Evolutionary conservation across 2,888 invertebrate species (phyloP), one percentile per base, ranked within the genome.

Genomic region (Oligia fasciuncula): DNA sequence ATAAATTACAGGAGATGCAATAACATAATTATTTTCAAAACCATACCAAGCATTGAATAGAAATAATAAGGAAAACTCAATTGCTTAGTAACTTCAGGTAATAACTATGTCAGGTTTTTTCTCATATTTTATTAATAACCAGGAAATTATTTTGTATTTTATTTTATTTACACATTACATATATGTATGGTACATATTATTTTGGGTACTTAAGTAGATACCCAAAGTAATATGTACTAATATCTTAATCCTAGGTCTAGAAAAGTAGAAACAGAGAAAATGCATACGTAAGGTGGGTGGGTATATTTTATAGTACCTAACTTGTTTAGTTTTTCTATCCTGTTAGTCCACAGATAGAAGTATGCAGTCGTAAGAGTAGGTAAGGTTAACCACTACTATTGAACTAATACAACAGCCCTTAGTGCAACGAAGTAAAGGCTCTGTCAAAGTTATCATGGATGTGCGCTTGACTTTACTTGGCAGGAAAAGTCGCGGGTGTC

Each of bases 401-500:
- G 19, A 46, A 68, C 4, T 49, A 29, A 23, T 14, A 82, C 49
- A 62, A 46, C 6, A 23, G 17, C 17, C 9, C 23, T 49, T 54
- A 82, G 1, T 46, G 14, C 43, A 40, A 14, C 8, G 29, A 3
- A n/a, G 91, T 77, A 54, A 76, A 62, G 46, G 4, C 14, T 54
- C 17, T 63, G 40, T 54, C 3, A 67, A 67, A 35, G 57, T 35
- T 51, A 23, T 6, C 1, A 49, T 40, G 4, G 46, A 76, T 5
- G 29, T 63, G 67, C 5, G 13, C n/a, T 29, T 62, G 29, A 80
- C 40, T 82, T 14, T 82, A 73, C 69, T 65, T 23, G 80, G 85
- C 86, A 92, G 92, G 95, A 95, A 95, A 95, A 89, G 91, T 91
- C 81, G 84, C 88, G 87, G 84, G 87, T 91, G 91, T 91, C 91